Percentiles rank a stretch among this genome's conserved stretches.
Evolutionary conservation across 2,797 vertebrate genomes (phyloP).

Genomic region (Bovichtus diacanthus): DNA sequence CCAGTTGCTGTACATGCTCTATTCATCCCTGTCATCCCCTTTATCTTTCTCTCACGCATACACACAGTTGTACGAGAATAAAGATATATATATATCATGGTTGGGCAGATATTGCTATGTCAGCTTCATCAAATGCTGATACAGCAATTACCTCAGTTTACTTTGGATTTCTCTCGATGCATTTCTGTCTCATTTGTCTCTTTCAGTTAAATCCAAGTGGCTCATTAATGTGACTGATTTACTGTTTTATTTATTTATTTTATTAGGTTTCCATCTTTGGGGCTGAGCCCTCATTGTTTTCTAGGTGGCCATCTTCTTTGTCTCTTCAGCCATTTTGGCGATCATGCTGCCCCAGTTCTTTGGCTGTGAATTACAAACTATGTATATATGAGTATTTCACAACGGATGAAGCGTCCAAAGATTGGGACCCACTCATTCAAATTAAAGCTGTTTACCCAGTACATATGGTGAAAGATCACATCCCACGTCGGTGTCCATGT

Average conservation of each 20-base stretch:
- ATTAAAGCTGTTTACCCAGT: background rate
- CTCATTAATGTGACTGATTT: slow-evolving; percentile 11
- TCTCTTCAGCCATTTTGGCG: slow-evolving; percentile 19
- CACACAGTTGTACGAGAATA: slow-evolving; percentile 6
- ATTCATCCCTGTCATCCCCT: background rate
- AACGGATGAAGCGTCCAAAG: background rate
- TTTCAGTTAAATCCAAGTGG: background rate
- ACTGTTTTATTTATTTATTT: background rate
- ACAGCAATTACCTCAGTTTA: slow-evolving; percentile 11
- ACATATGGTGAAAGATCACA: background rate
- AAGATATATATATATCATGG: background rate
- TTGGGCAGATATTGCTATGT: slow-evolving; percentile 28
- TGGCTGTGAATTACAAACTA: background rate
- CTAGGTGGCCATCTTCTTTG: slow-evolving; percentile 18
- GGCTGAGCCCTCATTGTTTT: background rate
- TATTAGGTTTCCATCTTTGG: background rate
- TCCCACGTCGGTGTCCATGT: background rate
- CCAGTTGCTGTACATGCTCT: slow-evolving; percentile 8
- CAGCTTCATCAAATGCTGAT: slow-evolving; percentile 39
- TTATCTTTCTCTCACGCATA: background rate
- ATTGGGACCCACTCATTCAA: background rate
- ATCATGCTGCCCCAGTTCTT: background rate
- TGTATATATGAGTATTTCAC: background rate
- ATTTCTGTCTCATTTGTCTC: slow-evolving; percentile 10
- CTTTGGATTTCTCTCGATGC: background rate